Conservation (phyloP, 2,797 vertebrate genomes). For the Hybognathus amarus region DNA sequence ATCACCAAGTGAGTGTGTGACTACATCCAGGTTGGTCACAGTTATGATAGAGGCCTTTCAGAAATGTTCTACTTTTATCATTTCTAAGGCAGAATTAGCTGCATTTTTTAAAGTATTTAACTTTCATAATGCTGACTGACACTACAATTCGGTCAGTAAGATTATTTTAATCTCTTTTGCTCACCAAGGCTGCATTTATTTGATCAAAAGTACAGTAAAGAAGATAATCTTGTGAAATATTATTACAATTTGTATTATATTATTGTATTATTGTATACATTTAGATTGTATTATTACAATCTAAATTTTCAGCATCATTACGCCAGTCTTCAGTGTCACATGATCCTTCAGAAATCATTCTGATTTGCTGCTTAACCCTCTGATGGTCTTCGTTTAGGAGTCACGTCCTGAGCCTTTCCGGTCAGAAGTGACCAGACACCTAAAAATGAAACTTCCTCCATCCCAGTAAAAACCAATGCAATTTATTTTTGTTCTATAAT, state of each 20-base stretch:
- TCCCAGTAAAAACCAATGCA: too few species aligned
- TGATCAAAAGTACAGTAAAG: neutral
- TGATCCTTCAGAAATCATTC: neutral
- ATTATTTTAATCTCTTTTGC: neutral
- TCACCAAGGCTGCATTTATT: neutral
- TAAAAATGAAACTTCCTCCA: too few species aligned
- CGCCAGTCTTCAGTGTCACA: neutral
- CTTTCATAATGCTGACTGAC: neutral
- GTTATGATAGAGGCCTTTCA: neutral
- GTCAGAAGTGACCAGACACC: too few species aligned
- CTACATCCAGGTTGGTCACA: neutral
- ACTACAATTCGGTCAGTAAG: neutral
- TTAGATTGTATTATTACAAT: neutral
- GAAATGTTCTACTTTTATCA: neutral
- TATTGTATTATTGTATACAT: too few species aligned
- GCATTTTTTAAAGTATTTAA: neutral
- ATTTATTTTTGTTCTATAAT: too few species aligned
- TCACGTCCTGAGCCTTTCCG: too few species aligned
- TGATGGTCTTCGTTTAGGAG: too few species aligned
- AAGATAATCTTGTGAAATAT: neutral
- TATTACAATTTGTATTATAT: neutral
- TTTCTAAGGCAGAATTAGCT: neutral
- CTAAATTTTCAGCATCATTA: too few species aligned
- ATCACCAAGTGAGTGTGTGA: conserved; percentile 86
- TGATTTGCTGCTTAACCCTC: neutral